phyloP scores from a whole-genome alignment of 92 coral and sea anemone genomes.

The Actinostola sp. region DNA sequence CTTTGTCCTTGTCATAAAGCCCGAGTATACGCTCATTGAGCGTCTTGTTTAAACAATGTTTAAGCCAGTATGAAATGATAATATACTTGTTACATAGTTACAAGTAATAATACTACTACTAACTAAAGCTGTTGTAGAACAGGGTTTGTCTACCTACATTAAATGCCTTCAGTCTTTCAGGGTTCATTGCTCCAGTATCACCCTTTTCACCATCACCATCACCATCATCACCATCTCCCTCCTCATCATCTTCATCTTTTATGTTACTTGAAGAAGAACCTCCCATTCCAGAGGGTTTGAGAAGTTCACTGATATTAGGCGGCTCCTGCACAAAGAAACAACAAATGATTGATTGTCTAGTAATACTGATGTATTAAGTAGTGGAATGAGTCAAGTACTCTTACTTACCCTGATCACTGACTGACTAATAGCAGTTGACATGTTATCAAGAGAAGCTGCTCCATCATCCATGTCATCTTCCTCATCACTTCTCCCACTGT shows the following conservation, averaged over 20 bases:
- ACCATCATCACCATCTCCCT: slow-evolving; percentile 89
- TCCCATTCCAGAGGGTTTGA: slow-evolving; percentile 70
- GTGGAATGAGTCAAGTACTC: neutral
- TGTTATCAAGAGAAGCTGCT: slow-evolving; percentile 43
- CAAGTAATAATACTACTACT: neutral
- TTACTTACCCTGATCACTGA: slow-evolving; percentile 78
- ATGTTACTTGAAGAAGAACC: slow-evolving; percentile 62
- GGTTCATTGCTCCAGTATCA: slow-evolving; percentile 78
- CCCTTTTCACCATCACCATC: slow-evolving; percentile 80
- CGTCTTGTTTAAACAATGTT: too few relatives aligned
- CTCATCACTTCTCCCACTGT: slow-evolving; percentile 88
- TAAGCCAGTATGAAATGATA: too few relatives aligned
- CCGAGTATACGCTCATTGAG: too few relatives aligned
- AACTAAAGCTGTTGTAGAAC: neutral
- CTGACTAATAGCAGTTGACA: slow-evolving; percentile 49
- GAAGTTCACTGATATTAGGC: slow-evolving; percentile 76
- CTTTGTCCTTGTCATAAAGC: too few relatives aligned
- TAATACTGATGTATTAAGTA: neutral
- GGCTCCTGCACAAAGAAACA: too few relatives aligned
- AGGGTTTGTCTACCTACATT: slow-evolving; percentile 64
- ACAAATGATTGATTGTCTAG: neutral
- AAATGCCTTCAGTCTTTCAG: slow-evolving; percentile 97
- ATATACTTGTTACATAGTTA: neutral
- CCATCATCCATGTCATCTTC: slow-evolving; percentile 78
- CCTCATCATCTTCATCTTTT: slow-evolving; percentile 97